Base-by-base conservation (phyloP, 2,888 invertebrate species). In the Leucozona laternaria region DNA sequence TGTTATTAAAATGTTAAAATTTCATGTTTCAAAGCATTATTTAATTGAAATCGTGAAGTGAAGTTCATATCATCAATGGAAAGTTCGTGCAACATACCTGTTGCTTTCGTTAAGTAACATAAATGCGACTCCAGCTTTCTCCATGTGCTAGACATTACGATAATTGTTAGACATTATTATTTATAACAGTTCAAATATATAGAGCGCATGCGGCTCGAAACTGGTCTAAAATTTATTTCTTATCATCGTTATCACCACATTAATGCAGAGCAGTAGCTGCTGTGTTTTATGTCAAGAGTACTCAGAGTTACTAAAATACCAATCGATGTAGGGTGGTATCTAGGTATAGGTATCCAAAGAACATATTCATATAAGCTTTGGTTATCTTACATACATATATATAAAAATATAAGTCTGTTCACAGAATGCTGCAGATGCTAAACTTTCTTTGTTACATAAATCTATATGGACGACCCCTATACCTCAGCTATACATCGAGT, bases 201-300 rank as follows among this genome's bases (percentile, higher is more conserved):
- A 20, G 0, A 10, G 34, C 40, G 48, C 68, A 34, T 68, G 68
- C 68, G 31, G 0, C 7, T 22, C 2, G 0, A 15, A 50, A 50
- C n/a, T 68, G 68, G 68, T 68, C 68, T 50, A 68, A 68, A 15
- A 50, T 34, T 34, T 4, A 37, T 25, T 53, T 53, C 68, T 68
- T 53, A 66, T 66, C 66, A 66, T 48, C 50, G 48, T 66, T 66
- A 66, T 66, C 66, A 66, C 48, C 31, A 20, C 68, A 68, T 43
- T 45, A 28, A 15, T 25, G 28, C 22, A 31, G 15, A 22, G 22
- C 37, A 31, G 20, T 34, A 31, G 22, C 45, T 58, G 5, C 50
- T 20, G 8, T 60, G 15, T 20, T 20, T 34, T 11, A 28, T 11
- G 43, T 43, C 25, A 43, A 62, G n/a, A 62, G n/a, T 50, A 22